phyloP scores from a whole-genome alignment of 2,888 invertebrate species.

The Pseudoips prasinana region DNA sequence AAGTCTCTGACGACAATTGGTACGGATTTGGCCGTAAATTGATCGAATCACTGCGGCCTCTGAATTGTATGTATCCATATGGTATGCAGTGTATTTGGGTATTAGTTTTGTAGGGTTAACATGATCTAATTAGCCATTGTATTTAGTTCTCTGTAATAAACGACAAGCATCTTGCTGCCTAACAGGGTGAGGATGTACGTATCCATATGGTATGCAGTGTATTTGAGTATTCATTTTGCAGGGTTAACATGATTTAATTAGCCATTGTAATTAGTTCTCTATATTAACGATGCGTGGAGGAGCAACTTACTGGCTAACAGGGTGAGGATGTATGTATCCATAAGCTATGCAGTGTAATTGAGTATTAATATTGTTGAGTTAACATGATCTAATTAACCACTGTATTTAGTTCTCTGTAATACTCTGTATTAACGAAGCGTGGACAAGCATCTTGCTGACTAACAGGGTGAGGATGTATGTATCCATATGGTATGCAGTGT shows the following conservation, averaged over 20 bases:
- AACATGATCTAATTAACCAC: slow-evolving; percentile 16
- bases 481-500: slow-evolving; percentile 1
- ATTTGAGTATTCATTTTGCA: slow-evolving; percentile 8
- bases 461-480: no score
- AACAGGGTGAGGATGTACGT: slow-evolving; percentile 19
- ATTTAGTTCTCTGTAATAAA: no score
- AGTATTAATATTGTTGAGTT: slow-evolving; percentile 21
- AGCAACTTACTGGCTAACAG: no score
- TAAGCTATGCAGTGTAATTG: slow-evolving; percentile 1
- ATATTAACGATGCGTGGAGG: no score
- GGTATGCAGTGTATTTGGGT: background rate
- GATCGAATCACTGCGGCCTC: slow-evolving; percentile 52
- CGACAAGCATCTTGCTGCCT: no score
- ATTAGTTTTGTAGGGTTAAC: slow-evolving; percentile 23
- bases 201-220: slow-evolving; percentile 14
- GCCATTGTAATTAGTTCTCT: slow-evolving; percentile 3
- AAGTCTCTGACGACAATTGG: slow-evolving; percentile 69
- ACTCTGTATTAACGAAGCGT: no score
- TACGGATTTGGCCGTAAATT: slow-evolving; percentile 72
- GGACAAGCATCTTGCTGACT: no score
- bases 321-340: slow-evolving; percentile 27
- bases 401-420: no score
- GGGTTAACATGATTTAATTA: slow-evolving; percentile 25
- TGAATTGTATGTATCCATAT: slow-evolving; percentile 29
- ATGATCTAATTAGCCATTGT: slow-evolving; percentile 17